Evolutionary conservation across 2,888 invertebrate genomes (phyloP).

Genomic region (Agrochola circellaris): DNA sequence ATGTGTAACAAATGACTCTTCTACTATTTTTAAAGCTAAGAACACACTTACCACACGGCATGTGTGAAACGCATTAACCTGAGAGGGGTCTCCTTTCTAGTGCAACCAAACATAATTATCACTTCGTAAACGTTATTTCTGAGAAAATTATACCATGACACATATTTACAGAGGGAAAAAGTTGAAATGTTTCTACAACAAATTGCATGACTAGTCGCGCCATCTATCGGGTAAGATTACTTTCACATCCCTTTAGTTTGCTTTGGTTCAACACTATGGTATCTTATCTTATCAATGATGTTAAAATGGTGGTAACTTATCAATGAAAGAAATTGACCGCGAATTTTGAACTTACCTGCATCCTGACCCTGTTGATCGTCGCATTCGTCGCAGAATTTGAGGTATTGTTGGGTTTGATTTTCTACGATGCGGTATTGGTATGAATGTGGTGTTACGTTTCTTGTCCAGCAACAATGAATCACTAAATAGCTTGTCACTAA

Average conservation of each 20-base stretch:
- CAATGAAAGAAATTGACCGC: conserved; percentile 26
- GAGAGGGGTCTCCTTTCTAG: background rate
- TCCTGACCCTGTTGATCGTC: conserved; percentile 18
- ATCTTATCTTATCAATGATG: conserved; percentile 2
- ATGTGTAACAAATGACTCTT: background rate
- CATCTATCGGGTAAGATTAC: background rate
- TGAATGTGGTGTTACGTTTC: conserved; percentile 1
- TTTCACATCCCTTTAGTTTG: background rate
- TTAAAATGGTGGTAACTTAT: conserved; percentile 6
- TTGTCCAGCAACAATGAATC: conserved; percentile 11
- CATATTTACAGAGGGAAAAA: too few species aligned
- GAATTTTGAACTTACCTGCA: conserved; percentile 45
- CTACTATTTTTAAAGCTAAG: conserved; percentile 11
- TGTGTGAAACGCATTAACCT: background rate
- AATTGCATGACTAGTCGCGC: background rate
- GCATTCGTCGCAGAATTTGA: conserved; percentile 13
- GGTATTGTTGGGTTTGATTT: conserved; percentile 13
- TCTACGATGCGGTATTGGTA: background rate
- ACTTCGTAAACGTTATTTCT: background rate
- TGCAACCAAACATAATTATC: background rate
- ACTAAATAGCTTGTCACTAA: conserved; percentile 17
- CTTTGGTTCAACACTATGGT: conserved; percentile 16
- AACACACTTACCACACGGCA: background rate
- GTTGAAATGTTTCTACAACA: background rate
- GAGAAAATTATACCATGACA: background rate